Evolutionary conservation across 2,797 vertebrate genomes (phyloP), one percentile per base, ranked within the genome.

Genomic region (Pantherophis alleghaniensis): DNA sequence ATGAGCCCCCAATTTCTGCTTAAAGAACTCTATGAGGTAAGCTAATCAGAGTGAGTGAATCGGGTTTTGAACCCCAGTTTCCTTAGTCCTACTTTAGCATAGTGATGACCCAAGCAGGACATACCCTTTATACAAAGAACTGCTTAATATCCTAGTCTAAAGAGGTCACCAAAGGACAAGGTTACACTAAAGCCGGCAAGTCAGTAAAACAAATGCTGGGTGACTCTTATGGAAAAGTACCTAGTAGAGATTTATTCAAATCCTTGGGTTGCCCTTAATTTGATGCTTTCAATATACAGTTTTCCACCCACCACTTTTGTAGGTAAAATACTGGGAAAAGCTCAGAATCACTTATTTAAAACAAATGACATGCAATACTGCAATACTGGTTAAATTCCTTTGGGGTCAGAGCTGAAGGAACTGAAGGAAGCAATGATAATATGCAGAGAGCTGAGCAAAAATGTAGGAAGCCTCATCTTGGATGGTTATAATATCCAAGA

Each of bases 261-360:
- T 0, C 0, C 18, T 74, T 56, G 16, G 4, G 26, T 63, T 0
- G 32, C 56, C 20, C 32, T 89, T 32, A 42, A 61, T 4, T 92
- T 66, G 13, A 22, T 93, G 32, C 42, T 79, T 89, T 93, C 93
- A 88, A 91, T 74, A 51, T 24, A 57, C 59, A n/a, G 47, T 90
- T 96, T 94, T 74, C 53, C 87, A 91, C 1, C 59, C 66, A 88
- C 93, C n/a, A 5, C 74, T 92, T 66, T 94, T 90, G 91, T 91
- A 90, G 32, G 9, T 63, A 95, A 91, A 91, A 89, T 42, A 47
- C 88, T 89, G 1, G 90, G 88, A 86, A 24, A 89, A 90, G 66
- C 93, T 95, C 90, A 94, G 32, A 3, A 92, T 95, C 93, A 83
- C 92, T 95, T 91, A 69, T 56, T 37, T 88, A 91, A 96, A 92